Evolutionary conservation across 2,113 vertebrate genomes (phyloP), one percentile per base, ranked within the genome.

Genomic region (Seriola rivoliana): DNA sequence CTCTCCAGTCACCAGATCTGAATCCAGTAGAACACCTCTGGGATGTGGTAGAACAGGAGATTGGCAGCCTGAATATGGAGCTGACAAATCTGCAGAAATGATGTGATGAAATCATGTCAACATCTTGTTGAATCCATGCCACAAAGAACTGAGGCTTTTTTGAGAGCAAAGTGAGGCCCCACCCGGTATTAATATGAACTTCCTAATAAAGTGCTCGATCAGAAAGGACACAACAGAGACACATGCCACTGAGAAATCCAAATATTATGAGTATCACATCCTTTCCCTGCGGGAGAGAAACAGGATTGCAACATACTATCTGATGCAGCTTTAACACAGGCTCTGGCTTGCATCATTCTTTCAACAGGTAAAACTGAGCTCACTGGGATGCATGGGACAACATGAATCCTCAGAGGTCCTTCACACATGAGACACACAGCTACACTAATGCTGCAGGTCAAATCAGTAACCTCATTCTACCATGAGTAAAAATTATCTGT

Each of bases 311-410:
- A 75, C 83, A 90, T 75, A 44, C 66, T 62, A 23, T 48, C 8
- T 57, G 63, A 59, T 80, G 62, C 70, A 42, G 84, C 80, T 68
- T 16, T n/a, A 73, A 34, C 66, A 0, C 52, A 66, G 69, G 38
- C 71, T 63, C 23, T 2, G 23, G 75, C 85, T 94, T 93, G 93
- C 93, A 93, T 93, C 92, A 94, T 90, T 84, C 82, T 92, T 89
- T 90, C 92, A 87, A 87, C 91, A 93, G 73, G 88, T 89, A 14
- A 69, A 57, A 36, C 23, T 23, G 68, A 75, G 80, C 38, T 32
- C 80, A 16, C 19, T 38, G 88, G 84, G 85, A 81, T 4, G 1
- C 58, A 17, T 13, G 71, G 60, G 81, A 88, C 86, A 69, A 80
- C 79, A 73, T 4, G 0, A 64, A 85, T 62, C 65, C 91, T 84